Percentiles rank a stretch among this genome's conserved stretches.
phyloP scores from a whole-genome alignment of 2,888 invertebrate species.

The Ephialtes manifestator region DNA sequence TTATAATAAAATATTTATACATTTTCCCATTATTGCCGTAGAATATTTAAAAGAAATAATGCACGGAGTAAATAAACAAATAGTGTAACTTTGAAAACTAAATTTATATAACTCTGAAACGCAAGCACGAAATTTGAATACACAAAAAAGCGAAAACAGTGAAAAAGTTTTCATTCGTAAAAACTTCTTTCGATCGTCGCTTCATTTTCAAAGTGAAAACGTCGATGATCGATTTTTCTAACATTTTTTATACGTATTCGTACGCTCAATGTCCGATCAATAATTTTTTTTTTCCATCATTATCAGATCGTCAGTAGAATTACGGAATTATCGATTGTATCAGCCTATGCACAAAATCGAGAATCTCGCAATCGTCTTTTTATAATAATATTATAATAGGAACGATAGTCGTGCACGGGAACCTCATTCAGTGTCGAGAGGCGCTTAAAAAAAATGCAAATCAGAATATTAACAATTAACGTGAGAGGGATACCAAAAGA shows the following conservation, averaged over 20 bases:
- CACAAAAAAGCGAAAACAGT: conserved; percentile 38
- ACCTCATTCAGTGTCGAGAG: conserved; percentile 57
- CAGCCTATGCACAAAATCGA: conserved; percentile 65
- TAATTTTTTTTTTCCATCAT: conserved; percentile 19
- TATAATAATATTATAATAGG: conserved; percentile 48
- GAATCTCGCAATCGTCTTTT: conserved; percentile 60
- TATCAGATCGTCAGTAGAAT: conserved; percentile 34
- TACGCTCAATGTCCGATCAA: conserved; percentile 28
- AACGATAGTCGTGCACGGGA: conserved; percentile 43
- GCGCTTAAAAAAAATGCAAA: conserved; percentile 42
- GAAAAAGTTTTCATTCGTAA: conserved; percentile 66
- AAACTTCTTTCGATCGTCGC: conserved; percentile 38
- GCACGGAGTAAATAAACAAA: too few relatives aligned
- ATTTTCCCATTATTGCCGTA: too few relatives aligned
- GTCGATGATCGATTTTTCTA: conserved; percentile 58
- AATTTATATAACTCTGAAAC: too few relatives aligned
- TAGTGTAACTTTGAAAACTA: too few relatives aligned
- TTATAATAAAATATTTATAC: too few relatives aligned
- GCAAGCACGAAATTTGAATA: conserved; percentile 31
- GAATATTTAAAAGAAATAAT: too few relatives aligned
- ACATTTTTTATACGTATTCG: conserved; percentile 60
- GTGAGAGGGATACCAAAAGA: conserved; percentile 76
- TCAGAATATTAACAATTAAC: conserved; percentile 63
- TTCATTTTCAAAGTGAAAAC: background rate
- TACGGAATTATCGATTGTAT: conserved; percentile 45